These are phyloP conservation scores for Rapana venosa DNA, from an alignment of 2,888 invertebrate species.

Conservation along the genomic window DNA sequence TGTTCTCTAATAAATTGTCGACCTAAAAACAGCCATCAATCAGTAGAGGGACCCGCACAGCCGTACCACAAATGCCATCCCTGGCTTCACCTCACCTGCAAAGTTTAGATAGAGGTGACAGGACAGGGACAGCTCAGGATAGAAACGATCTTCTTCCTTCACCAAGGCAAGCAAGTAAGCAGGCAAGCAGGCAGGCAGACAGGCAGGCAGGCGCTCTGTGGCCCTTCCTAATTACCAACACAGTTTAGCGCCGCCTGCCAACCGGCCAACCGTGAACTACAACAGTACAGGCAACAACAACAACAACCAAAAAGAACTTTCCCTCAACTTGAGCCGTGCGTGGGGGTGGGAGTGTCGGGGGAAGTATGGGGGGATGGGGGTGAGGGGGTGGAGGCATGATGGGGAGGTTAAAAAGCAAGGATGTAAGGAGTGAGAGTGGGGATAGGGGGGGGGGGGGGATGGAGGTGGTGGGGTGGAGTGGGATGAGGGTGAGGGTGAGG, in stretches of 20 bases:
- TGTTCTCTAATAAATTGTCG: no score
- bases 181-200: no score
- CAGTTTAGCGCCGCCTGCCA: background rate
- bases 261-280: background rate
- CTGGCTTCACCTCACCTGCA: no score
- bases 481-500: background rate
- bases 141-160: no score
- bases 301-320: background rate
- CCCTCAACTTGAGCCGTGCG: no score
- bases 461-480: background rate
- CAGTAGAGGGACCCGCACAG: no score
- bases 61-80: no score
- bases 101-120: no score
- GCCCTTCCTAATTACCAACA: background rate
- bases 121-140: no score
- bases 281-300: background rate
- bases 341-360: background rate
- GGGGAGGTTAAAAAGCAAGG: background rate
- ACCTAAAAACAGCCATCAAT: no score
- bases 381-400: background rate
- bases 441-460: background rate
- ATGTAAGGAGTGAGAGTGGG: background rate
- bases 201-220: no score
- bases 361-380: background rate
- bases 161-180: no score